Percentiles rank a stretch among this genome's conserved stretches.
phyloP scores from a whole-genome alignment of 30 jellyfish, hydroid and myxozoan species.

The Pelagia noctiluca region DNA sequence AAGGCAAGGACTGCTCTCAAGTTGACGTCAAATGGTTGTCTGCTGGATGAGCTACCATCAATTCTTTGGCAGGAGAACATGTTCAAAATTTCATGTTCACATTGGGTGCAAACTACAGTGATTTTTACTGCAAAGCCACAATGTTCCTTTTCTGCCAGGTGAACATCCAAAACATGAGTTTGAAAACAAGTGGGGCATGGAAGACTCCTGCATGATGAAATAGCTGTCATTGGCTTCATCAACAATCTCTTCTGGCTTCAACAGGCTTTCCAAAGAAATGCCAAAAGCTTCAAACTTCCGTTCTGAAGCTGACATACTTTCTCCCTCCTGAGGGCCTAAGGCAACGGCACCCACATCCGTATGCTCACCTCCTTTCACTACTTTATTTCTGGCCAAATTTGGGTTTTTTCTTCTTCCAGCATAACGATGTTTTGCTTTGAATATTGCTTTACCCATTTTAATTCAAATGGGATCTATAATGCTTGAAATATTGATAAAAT shows the following conservation, averaged over 20 bases:
- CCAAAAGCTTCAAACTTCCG: too few species aligned
- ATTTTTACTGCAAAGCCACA: neutral
- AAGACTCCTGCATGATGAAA: neutral
- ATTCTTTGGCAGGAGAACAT: neutral
- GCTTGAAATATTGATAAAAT: too few species aligned
- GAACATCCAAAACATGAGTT: neutral
- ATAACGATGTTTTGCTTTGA: neutral
- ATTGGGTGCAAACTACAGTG: neutral
- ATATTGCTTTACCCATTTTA: neutral
- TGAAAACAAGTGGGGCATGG: neutral
- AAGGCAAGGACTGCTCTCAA: neutral
- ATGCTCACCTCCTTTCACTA: neutral
- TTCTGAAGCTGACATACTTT: too few species aligned
- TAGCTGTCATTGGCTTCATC: neutral
- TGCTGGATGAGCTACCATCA: neutral
- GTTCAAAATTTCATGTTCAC: neutral
- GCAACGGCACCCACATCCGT: too few species aligned
- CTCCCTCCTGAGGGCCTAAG: too few species aligned
- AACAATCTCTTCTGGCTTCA: too few species aligned
- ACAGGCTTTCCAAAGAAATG: too few species aligned
- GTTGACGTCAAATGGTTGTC: neutral
- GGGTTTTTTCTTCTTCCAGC: neutral
- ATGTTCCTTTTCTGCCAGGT: neutral
- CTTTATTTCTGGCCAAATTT: neutral
- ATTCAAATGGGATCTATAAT: neutral